phyloP scores from a whole-genome alignment of 2,888 invertebrate genomes.

The Tetragonisca angustula region DNA sequence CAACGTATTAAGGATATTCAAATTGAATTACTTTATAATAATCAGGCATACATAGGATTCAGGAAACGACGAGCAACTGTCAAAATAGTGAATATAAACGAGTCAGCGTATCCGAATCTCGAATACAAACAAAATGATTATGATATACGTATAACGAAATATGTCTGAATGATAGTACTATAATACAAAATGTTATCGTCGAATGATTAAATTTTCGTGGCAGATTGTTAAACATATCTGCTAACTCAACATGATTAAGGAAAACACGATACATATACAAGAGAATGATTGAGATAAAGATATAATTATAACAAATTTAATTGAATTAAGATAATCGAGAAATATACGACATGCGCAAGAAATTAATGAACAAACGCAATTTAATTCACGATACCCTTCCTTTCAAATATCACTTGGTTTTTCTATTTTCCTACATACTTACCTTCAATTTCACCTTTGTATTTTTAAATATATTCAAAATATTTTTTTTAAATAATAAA shows the following conservation, averaged over 20 bases:
- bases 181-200: conserved; percentile 62
- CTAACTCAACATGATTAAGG: conserved; percentile 60
- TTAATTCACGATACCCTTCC: conserved; percentile 50
- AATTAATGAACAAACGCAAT: conserved; percentile 62
- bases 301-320: conserved; percentile 79
- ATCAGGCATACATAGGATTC: conserved; percentile 42
- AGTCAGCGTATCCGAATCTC: conserved; percentile 52
- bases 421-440: background rate
- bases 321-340: conserved; percentile 80
- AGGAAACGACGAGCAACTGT: conserved; percentile 69
- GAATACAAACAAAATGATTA: conserved; percentile 54
- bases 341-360: conserved; percentile 82
- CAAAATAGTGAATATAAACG: conserved; percentile 51
- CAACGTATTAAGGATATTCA: background rate
- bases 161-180: conserved; percentile 63
- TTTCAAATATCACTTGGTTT: background rate
- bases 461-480: background rate
- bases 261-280: conserved; percentile 71
- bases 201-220: conserved; percentile 55
- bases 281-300: conserved; percentile 75
- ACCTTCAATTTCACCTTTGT: background rate
- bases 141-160: conserved; percentile 49
- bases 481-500: background rate
- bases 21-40: conserved; percentile 15
- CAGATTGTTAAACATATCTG: conserved; percentile 68